Evolutionary conservation across 2,113 vertebrate species (phyloP), one percentile per base, ranked within the genome.

Genomic region (Anguilla japonica): DNA sequence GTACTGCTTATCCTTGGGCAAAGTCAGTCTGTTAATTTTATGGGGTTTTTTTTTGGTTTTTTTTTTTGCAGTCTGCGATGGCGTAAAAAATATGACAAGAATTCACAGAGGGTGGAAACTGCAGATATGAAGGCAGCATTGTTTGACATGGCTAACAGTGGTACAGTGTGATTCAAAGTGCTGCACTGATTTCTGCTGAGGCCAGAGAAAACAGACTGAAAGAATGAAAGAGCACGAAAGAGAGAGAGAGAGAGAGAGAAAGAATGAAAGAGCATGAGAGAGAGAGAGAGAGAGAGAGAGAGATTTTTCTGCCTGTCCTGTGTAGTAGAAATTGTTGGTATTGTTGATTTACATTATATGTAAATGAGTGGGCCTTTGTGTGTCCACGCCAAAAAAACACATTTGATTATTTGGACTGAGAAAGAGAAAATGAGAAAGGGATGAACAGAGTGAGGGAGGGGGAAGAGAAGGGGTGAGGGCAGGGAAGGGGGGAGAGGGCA

Each of bases 1-100:
- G 20, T 41, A 34, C 40, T 20, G 50, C 78, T 80, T 85, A 60
- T 8, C 26, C 78, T 20, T 40, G 78, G 78, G 79, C 84, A 85
- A 85, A 80, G 78, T 9, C 18, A 80, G 78, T 29, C 60, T 26
- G 60, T 3, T 60, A 18, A 3, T 15, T 20, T 67, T 3, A 22
- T 67, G 34, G 34, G 34, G 18, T 67, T 67, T 67, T 3, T 63
- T 22, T 71, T 56, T 80, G 41, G 43, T 39, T n/a, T n/a, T n/a
- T 53, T 53, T 80, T 18, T 60, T 85, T 57, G 46, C 46, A n/a
- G 84, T n/a, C 34, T 60, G 43, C 20, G 29, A 79, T 85, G 71
- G 56, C 22, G 16, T 39, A 41, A 39, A 53, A 85, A 85, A 85
- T 75, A 40, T 40, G 43, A n/a, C 20, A 34, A 40, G 53, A 26